phyloP scores from a whole-genome alignment of 2,113 vertebrate species.

The Vicugna pacos region DNA sequence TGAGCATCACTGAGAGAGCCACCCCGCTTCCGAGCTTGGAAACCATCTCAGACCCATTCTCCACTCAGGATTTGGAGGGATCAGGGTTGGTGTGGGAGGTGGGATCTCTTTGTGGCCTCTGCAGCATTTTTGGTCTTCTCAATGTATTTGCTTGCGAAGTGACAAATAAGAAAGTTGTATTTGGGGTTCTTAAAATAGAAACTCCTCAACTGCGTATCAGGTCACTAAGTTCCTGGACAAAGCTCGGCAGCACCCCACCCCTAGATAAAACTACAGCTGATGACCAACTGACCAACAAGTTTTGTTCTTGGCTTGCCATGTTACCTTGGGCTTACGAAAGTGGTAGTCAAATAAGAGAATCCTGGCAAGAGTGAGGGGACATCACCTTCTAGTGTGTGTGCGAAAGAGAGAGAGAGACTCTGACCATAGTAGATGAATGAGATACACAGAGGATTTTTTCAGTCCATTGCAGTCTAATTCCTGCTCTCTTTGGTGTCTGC shows the following conservation, averaged over 20 bases:
- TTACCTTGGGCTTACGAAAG: background rate
- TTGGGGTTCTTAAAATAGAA: slow-evolving; percentile 55
- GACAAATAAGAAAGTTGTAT: slow-evolving; percentile 24
- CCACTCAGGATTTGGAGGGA: background rate
- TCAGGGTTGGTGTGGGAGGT: too few species aligned
- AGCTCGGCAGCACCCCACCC: background rate
- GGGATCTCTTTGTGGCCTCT: background rate
- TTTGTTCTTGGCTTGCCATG: background rate
- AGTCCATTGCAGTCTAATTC: background rate
- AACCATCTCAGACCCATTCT: background rate
- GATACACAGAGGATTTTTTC: background rate
- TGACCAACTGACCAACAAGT: slow-evolving; percentile 20
- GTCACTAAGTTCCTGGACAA: background rate
- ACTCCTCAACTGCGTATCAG: background rate
- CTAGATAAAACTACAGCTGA: slow-evolving; percentile 38
- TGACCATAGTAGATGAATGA: background rate
- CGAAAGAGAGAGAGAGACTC: background rate
- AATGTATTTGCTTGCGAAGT: background rate
- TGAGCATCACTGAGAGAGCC: too few species aligned
- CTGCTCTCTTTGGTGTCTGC: background rate
- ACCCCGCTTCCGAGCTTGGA: background rate
- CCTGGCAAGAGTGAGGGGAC: background rate
- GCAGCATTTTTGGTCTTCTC: background rate
- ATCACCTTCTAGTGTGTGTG: background rate
- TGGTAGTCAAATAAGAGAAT: background rate